Base-by-base conservation (phyloP, 2,797 vertebrate genomes). In the Megalops cyprinoides region DNA sequence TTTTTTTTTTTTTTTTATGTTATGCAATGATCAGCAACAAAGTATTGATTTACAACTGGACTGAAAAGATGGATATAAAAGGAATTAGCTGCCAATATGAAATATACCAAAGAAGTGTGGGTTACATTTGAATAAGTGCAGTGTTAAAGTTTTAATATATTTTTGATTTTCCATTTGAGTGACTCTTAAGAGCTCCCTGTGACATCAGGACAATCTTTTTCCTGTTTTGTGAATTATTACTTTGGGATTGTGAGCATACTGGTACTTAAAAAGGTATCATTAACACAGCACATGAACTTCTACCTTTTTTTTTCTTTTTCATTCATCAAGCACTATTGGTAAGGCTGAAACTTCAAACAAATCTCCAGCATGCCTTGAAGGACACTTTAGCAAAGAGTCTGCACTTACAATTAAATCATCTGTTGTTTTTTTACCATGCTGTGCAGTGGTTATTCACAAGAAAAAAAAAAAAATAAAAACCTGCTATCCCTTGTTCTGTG, bases 321-420 rank as follows among this genome's bases (percentile, higher is more conserved):
- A 4, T 48, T 69, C 55, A 44, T 79, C 78, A 79, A 69, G 48
- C 77, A 79, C 60, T 71, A 58, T 55, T 74, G 76, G 58, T 81
- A 49, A 53, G 74, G 77, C 81, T n/a, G 73, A 73, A 74, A 75
- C 39, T 48, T 77, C 60, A 53, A 75, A 23, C 31, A 62, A 62
- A 65, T 39, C 12, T 34, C 25, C 28, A 67, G 80, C 76, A 48
- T 86, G 80, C 87, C 76, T 39, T 71, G 78, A 83, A 87, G 89
- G 82, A 86, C 83, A 87, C 82, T 71, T 81, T 71, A 89, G 80
- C 86, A 81, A 84, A n/a, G 81, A 77, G 79, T 74, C 56, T 44
- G 81, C 73, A 65, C 87, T 83, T 79, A 81, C 86, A 89, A 88
- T 88, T 89, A 90, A 87, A 91, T 85, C 79, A 87, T 78, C 62